Conservation (phyloP, 2,113 vertebrate genomes). For the Barbus barbus region DNA sequence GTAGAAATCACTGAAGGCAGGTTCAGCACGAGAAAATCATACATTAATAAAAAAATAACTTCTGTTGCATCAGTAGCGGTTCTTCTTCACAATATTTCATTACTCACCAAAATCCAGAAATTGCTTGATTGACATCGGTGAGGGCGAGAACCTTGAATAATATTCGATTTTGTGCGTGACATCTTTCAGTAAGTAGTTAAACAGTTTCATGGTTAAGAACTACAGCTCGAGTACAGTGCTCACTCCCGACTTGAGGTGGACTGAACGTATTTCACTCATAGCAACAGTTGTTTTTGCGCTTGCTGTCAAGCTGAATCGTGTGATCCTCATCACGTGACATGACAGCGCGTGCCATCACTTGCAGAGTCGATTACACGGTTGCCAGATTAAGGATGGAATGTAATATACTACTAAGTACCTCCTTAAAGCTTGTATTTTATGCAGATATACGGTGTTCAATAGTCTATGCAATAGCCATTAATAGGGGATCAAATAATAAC, state of each 20-base stretch:
- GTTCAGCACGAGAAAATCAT: neutral
- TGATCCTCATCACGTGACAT: constrained; percentile 30
- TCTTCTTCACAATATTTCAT: too few species aligned
- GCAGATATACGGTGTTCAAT: too few species aligned
- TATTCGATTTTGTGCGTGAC: constrained; percentile 71
- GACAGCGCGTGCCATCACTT: neutral
- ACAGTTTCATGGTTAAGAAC: constrained; percentile 66
- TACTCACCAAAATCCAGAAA: constrained; percentile 80
- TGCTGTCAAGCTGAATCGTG: neutral
- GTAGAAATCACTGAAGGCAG: neutral
- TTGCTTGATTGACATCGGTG: constrained; percentile 78
- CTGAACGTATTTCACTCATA: neutral
- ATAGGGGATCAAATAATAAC: too few species aligned
- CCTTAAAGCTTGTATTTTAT: too few species aligned
- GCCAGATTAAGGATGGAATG: neutral
- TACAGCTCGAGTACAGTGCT: neutral
- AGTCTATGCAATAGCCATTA: too few species aligned
- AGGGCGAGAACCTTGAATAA: constrained; percentile 77
- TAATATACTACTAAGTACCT: too few species aligned
- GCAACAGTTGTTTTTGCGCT: neutral
- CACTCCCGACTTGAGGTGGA: neutral
- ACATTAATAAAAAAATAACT: neutral
- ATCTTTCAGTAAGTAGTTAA: constrained; percentile 69
- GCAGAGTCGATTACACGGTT: neutral
- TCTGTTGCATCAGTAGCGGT: too few species aligned